Percentiles rank a stretch among this genome's conserved stretches.
Conservation (phyloP, 2,888 invertebrate genomes). For the Macrophya alboannulata region DNA sequence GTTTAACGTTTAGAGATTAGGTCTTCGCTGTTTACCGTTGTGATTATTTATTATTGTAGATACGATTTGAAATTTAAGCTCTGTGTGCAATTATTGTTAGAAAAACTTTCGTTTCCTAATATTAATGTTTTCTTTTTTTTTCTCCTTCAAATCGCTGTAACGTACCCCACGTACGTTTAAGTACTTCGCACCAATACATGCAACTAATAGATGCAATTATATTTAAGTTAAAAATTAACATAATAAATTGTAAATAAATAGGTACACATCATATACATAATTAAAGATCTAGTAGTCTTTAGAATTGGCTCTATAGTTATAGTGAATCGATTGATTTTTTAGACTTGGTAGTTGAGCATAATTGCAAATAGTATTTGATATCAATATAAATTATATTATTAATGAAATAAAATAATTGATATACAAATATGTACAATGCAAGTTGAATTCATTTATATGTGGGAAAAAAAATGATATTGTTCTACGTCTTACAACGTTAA, state of each 20-base stretch:
- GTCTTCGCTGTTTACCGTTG: background rate
- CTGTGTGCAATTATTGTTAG: constrained; percentile 18
- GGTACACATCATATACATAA: background rate
- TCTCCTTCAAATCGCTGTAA: background rate
- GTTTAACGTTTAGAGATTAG: background rate
- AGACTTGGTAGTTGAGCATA: background rate
- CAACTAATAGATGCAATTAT: constrained; percentile 23
- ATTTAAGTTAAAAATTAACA: background rate
- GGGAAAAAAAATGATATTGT: background rate
- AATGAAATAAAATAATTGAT: constrained; percentile 1
- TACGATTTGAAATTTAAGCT: background rate
- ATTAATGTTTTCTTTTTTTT: background rate
- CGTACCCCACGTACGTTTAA: constrained; percentile 2
- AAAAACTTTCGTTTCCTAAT: background rate
- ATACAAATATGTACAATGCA: background rate
- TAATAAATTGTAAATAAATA: background rate
- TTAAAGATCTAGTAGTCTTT: background rate
- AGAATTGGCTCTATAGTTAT: background rate
- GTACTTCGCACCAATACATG: constrained; percentile 16
- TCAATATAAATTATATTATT: background rate
- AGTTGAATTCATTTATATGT: background rate
- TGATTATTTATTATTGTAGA: constrained; percentile 4
- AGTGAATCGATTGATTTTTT: background rate
- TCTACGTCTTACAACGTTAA: background rate
- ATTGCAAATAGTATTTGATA: constrained; percentile 6